Evolutionary conservation across 2,888 invertebrate species (phyloP), one percentile per base, ranked within the genome.

Genomic region (Chydorus sphaericus): DNA sequence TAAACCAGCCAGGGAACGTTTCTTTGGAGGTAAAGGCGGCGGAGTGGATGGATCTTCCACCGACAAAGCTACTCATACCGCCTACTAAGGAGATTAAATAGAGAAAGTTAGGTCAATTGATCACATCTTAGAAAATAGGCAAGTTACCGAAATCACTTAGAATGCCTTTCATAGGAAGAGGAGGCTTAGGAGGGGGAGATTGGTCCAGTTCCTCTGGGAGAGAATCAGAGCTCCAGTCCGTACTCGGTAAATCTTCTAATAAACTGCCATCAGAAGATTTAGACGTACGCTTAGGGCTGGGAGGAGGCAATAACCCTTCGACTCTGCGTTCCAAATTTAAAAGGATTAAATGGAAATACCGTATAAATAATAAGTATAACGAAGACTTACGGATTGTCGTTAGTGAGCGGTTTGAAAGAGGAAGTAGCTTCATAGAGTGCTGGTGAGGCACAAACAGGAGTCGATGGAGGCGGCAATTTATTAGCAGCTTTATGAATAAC

Each of bases 111-210:
- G 8, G 20, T 44, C 44, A 8, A 14, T 8, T 14, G 44, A 44
- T 11, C 8, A 10, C 16, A 11, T 44, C 20, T 44, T 44, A 8
- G 20, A 11, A 10, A 14, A 10, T 10, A 16, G 10, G 8, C n/a
- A 8, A 8, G 8, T 4, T 52, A 52, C 52, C 36, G 14, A 36
- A 36, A 33, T 52, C 52, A 23, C 33, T 52, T 4, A 39, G 37
- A 16, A 55, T 26, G 29, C 33, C 48, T 33, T 48, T 55, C 30
- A 80, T 81, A 57, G 91, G 89, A 63, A 91, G 75, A 54, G 91
- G 90, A 51, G 92, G 91, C 72, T 92, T 91, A 11, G 90, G 89
- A 58, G 89, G 88, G 58, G 85, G 85, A 10, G 48, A 30, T 70
- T 65, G 63, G 31, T 64, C 62, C 26, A 48, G 39, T 31, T 51